Percentiles rank a stretch among this genome's conserved stretches.
phyloP scores from a whole-genome alignment of 2,113 vertebrate species.

The Osmerus mordax region DNA sequence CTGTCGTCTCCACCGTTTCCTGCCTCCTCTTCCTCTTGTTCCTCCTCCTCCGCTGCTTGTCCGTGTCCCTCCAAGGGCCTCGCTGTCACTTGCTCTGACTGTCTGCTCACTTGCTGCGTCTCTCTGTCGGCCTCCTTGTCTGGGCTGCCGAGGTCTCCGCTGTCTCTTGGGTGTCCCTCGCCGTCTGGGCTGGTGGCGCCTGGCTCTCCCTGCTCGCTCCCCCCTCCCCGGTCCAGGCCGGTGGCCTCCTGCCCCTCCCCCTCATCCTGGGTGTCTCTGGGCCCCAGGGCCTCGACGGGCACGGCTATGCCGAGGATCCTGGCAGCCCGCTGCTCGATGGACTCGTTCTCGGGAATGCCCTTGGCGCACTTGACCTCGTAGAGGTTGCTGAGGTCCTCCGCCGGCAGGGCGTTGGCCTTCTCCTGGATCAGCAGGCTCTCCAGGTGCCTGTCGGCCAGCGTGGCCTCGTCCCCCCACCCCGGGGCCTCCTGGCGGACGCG shows the following conservation, averaged over 20 bases:
- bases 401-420: slow-evolving; percentile 62
- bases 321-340: slow-evolving; percentile 85
- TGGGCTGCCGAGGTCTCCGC: not conserved
- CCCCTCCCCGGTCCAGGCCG: not conserved
- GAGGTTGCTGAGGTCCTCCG: slow-evolving; percentile 66
- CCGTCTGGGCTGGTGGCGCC: not conserved
- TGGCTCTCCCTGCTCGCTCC: not conserved
- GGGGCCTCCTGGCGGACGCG: slow-evolving; percentile 44
- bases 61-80: slow-evolving; percentile 26
- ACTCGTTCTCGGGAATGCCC: slow-evolving; percentile 86
- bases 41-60: slow-evolving; percentile 30
- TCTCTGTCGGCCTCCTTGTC: slow-evolving; percentile 30
- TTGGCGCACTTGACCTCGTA: slow-evolving; percentile 66
- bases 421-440: slow-evolving; percentile 68
- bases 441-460: slow-evolving; percentile 69
- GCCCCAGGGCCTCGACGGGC: slow-evolving; percentile 81
- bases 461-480: slow-evolving; percentile 62
- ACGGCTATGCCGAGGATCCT: slow-evolving; percentile 92
- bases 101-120: slow-evolving; percentile 48
- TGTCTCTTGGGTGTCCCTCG: not conserved
- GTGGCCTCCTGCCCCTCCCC: slow-evolving; percentile 3
- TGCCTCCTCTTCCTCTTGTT: slow-evolving; percentile 14
- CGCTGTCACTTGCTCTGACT: slow-evolving; percentile 53
- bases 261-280: slow-evolving; percentile 4
- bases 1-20: not conserved